These are phyloP conservation scores for Cheilosia soror DNA, from an alignment of 2,888 invertebrate species.

Conservation along the genomic window DNA sequence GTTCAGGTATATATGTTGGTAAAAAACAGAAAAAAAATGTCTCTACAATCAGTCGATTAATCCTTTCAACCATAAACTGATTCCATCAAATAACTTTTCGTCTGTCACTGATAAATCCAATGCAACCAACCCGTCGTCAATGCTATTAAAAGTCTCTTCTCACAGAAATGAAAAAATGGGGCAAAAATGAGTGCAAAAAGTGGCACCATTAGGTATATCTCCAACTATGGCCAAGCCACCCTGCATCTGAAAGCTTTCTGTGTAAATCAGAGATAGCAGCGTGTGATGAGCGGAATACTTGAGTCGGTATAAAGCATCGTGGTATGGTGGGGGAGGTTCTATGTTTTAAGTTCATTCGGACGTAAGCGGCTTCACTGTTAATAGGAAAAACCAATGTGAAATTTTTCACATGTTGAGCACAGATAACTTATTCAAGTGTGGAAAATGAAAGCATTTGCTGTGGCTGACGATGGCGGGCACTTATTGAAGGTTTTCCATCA, in stretches of 20 bases:
- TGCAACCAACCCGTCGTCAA: constrained; percentile 72
- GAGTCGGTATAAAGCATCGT: constrained; percentile 5
- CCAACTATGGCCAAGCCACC: constrained; percentile 39
- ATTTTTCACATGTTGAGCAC: constrained; percentile 75
- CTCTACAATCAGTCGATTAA: constrained; percentile 47
- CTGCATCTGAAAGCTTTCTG: constrained; percentile 58
- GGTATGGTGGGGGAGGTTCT: constrained; percentile 40
- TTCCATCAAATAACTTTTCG: constrained; percentile 74
- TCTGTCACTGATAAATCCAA: constrained; percentile 74
- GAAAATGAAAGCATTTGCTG: constrained; percentile 72
- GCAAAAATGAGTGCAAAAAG: constrained; percentile 51
- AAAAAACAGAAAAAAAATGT: constrained; percentile 11
- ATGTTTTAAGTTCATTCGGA: constrained; percentile 70
- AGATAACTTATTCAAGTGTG: constrained; percentile 74
- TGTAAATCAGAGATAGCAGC: constrained; percentile 73
- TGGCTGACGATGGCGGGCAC: constrained; percentile 58
- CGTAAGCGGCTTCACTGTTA: constrained; percentile 73
- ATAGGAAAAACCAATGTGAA: constrained; percentile 73
- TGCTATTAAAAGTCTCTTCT: constrained; percentile 62
- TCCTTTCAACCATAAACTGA: constrained; percentile 71
- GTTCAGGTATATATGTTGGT: constrained; percentile 23
- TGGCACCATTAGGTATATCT: constrained; percentile 49
- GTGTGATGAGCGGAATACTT: constrained; percentile 43
- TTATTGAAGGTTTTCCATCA: constrained; percentile 68
- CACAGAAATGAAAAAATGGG: constrained; percentile 21